phyloP scores from a whole-genome alignment of 2,888 invertebrate genomes.

The Pristionchus exspectatus region DNA sequence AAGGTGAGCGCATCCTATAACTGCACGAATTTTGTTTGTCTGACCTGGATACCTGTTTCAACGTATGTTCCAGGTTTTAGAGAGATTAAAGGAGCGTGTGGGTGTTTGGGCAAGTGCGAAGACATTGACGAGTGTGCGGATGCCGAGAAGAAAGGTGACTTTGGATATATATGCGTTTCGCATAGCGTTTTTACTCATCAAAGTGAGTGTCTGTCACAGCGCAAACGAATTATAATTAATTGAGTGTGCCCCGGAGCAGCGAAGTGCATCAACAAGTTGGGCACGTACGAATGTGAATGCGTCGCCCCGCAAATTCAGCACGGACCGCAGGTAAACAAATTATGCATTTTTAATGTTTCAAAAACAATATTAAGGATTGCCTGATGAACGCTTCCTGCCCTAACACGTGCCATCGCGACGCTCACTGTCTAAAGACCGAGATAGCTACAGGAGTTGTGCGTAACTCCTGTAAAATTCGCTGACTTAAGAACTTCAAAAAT shows the following conservation, averaged over 20 bases:
- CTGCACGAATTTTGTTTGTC: neutral
- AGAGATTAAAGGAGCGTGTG: neutral
- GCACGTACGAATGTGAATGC: conserved; percentile 55
- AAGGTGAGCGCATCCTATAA: neutral
- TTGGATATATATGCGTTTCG: too few species aligned
- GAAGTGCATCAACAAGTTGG: conserved; percentile 48
- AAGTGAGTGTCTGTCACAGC: neutral
- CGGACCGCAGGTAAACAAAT: conserved; percentile 41
- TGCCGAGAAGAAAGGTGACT: conserved; percentile 25
- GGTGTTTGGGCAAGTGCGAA: conserved; percentile 27
- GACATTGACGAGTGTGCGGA: conserved; percentile 51
- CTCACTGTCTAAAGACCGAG: conserved; percentile 36
- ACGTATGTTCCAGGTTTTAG: conserved; percentile 13
- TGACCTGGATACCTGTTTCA: neutral
- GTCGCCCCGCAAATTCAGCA: conserved; percentile 54
- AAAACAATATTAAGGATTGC: conserved; percentile 48
- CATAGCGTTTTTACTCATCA: too few species aligned
- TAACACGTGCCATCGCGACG: conserved; percentile 35
- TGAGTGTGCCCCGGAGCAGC: neutral
- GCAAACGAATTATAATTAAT: neutral
- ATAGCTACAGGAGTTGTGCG: neutral
- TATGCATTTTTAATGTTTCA: too few species aligned
- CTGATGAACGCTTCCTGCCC: conserved; percentile 55
- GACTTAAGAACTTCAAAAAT: neutral
- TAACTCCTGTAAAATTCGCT: neutral